A percentile compares a stretch with the other conserved stretches of the same genome.
phyloP scores from a whole-genome alignment of 1,140 invertebrate species.

The Lasioglossum baleicum region DNA sequence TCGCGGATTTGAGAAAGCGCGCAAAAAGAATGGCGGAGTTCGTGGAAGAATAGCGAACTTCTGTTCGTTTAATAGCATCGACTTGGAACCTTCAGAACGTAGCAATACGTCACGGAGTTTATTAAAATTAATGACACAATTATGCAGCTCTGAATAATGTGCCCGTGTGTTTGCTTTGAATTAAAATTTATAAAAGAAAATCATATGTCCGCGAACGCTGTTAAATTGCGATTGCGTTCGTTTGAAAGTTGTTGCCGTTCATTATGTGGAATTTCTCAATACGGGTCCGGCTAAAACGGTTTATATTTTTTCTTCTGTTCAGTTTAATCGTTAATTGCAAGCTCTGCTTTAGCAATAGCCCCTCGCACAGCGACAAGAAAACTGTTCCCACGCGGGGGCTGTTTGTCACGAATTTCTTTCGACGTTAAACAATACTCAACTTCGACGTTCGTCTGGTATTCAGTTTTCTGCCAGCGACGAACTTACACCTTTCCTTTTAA shows the following conservation, averaged over 20 bases:
- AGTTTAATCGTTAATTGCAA: constrained; percentile 15
- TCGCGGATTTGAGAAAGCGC: too few species aligned
- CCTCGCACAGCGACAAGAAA: background rate
- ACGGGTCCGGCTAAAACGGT: background rate
- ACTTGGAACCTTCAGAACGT: background rate
- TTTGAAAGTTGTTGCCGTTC: constrained; percentile 10
- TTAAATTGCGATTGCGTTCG: background rate
- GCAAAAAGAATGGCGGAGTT: too few species aligned
- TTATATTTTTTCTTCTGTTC: background rate
- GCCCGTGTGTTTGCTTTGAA: constrained; percentile 1
- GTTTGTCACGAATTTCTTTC: background rate
- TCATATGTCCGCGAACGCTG: background rate
- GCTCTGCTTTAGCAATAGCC: background rate
- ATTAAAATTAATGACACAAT: constrained; percentile 12
- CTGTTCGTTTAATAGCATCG: background rate
- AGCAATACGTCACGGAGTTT: background rate
- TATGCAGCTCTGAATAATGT: background rate
- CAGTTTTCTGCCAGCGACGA: too few species aligned
- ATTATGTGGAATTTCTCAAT: constrained; percentile 5
- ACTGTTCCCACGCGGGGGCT: background rate
- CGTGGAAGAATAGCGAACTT: background rate
- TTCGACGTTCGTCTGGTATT: background rate
- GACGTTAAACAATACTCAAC: background rate
- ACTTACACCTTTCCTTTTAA: too few species aligned
- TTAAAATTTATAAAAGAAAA: background rate